These are phyloP conservation scores for Hassar affinis DNA, from an alignment of 2,113 vertebrate genomes.

Conservation along the genomic window DNA sequence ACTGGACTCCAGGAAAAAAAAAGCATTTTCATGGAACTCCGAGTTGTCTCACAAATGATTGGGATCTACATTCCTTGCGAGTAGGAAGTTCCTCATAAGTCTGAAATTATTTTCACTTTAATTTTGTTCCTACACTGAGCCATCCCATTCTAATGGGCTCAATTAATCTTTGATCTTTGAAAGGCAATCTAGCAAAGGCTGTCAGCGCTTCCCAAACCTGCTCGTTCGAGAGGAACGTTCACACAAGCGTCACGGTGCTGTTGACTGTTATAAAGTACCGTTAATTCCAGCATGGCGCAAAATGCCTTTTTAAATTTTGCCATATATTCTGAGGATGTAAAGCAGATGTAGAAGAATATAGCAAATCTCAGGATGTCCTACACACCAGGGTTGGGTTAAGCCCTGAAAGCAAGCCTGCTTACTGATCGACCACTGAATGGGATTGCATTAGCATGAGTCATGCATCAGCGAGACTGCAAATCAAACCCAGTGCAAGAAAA, in stretches of 20 bases:
- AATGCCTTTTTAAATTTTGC: slow-evolving; percentile 27
- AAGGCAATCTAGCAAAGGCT: slow-evolving; percentile 49
- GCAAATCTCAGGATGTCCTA: slow-evolving; percentile 40
- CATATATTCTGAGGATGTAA: slow-evolving; percentile 33
- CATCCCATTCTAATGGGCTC: slow-evolving; percentile 49
- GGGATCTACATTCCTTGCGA: not conserved
- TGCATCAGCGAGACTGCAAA: slow-evolving; percentile 27
- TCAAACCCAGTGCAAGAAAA: not conserved
- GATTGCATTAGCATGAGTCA: slow-evolving; percentile 52
- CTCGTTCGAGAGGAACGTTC: slow-evolving; percentile 48
- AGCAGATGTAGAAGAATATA: slow-evolving; percentile 33
- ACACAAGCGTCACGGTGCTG: slow-evolving; percentile 25
- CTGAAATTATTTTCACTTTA: slow-evolving; percentile 47
- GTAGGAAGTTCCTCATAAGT: slow-evolving; percentile 3
- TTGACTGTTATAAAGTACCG: slow-evolving; percentile 37
- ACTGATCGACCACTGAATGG: slow-evolving; percentile 49
- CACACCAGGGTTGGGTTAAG: slow-evolving; percentile 48
- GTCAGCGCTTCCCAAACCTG: slow-evolving; percentile 48
- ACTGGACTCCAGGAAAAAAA: not conserved
- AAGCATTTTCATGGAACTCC: not conserved
- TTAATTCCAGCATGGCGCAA: slow-evolving; percentile 43
- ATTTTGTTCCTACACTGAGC: slow-evolving; percentile 50
- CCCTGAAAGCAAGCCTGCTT: slow-evolving; percentile 52
- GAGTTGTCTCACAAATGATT: slow-evolving; percentile 27
- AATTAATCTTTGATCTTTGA: slow-evolving; percentile 56